These are phyloP conservation scores for Lophochroa leadbeateri DNA, from an alignment of 2,113 vertebrate species.

Conservation along the genomic window DNA sequence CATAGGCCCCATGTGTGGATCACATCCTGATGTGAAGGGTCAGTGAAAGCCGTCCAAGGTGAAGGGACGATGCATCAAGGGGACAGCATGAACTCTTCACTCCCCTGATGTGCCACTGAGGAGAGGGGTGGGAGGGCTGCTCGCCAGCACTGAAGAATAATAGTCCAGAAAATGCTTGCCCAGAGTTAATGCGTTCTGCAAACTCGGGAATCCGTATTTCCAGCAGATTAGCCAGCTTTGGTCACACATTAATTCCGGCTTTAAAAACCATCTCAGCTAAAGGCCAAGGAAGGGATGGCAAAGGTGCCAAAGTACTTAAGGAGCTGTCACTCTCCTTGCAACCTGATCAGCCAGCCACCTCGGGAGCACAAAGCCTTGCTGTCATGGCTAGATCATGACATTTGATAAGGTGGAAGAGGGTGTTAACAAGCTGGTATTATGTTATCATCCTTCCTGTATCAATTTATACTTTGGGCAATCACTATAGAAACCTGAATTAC, in stretches of 20 bases:
- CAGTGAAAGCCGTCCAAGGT: neutral
- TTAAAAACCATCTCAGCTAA: neutral
- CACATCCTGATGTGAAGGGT: accelerated
- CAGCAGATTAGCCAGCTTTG: conserved; percentile 38
- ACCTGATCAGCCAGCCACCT: neutral
- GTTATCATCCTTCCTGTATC: neutral
- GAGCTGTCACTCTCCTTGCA: neutral
- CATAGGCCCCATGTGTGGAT: accelerated
- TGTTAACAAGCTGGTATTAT: neutral
- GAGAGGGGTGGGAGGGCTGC: neutral
- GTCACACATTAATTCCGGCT: conserved; percentile 10
- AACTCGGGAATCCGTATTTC: neutral
- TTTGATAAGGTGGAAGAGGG: conserved; percentile 2
- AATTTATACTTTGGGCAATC: neutral
- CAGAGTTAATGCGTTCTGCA: conserved; percentile 28
- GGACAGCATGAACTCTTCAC: neutral
- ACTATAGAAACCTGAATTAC: neutral
- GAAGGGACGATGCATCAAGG: accelerated
- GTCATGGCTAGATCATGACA: neutral
- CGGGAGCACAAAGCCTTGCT: neutral
- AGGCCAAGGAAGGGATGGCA: neutral
- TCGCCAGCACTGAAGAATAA: neutral
- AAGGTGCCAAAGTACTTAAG: neutral
- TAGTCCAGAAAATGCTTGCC: neutral
- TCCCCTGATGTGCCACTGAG: neutral